Conservation (phyloP, 2,888 invertebrate species). For the Fissipunctia ypsillon region DNA sequence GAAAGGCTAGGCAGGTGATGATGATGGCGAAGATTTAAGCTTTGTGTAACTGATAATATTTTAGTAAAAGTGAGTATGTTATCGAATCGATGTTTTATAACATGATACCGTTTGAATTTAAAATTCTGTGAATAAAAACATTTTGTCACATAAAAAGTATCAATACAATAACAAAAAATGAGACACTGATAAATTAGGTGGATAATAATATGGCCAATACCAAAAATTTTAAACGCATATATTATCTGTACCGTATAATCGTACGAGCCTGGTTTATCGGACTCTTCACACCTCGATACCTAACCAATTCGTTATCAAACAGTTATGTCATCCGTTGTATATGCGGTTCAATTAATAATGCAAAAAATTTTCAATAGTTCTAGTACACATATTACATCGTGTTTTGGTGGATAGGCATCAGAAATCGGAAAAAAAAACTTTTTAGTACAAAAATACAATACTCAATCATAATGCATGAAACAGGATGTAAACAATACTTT, state of each 20-base stretch:
- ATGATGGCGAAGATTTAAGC: not conserved
- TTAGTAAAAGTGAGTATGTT: not conserved
- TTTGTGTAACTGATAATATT: not conserved
- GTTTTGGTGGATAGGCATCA: not conserved
- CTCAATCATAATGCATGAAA: not conserved
- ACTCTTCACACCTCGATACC: not conserved
- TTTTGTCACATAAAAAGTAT: not conserved
- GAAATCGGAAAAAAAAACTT: not conserved
- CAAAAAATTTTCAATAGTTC: not conserved
- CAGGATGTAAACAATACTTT: not conserved
- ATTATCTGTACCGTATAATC: not conserved
- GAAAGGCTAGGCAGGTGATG: no score
- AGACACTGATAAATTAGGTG: not conserved
- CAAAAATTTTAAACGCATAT: not conserved
- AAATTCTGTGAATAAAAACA: not conserved
- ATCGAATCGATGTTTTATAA: not conserved
- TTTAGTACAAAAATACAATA: not conserved
- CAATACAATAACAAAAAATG: not conserved
- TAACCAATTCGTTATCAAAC: not conserved
- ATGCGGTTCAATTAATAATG: not conserved
- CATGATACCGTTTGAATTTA: not conserved
- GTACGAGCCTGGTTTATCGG: not conserved
- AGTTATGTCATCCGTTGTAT: not conserved
- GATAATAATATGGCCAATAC: not conserved
- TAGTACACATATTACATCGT: not conserved